Base-by-base conservation (phyloP, 2,888 invertebrate genomes). In the Eulithis prunata region DNA sequence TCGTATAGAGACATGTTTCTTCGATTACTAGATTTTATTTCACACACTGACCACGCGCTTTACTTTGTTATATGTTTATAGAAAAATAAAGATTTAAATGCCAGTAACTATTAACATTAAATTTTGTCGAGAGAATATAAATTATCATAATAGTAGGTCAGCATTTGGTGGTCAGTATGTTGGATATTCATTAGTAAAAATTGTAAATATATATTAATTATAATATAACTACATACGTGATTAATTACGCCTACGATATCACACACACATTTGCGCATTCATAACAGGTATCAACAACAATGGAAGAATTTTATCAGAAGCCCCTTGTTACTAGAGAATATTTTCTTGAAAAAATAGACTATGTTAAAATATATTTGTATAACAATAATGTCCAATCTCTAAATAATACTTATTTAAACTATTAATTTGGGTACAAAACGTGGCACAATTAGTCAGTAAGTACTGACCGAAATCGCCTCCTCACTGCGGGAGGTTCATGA, bases 251-350 rank as follows among this genome's bases (percentile, higher is more conserved):
- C 75, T 79, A 78, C 51, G 21, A 69, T 72, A 75, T 81, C 84
- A 82, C 79, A 77, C 82, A 78, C 79, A 77, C 84, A 77, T 74
- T 72, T 80, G 75, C 80, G 75, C 83, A 82, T 77, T 75, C 83
- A 77, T 76, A 72, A 76, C 76, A 79, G 78, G 80, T 80, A 80
- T 82, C 79, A 85, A 84, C 82, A 90, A 89, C 84, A 89, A 87
- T 90, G 90, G 90, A 91, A 91, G 90, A 89, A 77, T 85, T 41
- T 41, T 81, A 74, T 86, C 78, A 88, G 90, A 90, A 91, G 88
- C 86, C 85, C 88, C 81, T 78, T 78, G 81, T 83, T 66, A 70
- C 73, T 76, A 80, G 58, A 78, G 84, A 66, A 78, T 79, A 77
- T 71, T 76, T 32, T 76, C 70, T 78, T 79, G 75, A 74, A 78